These are phyloP conservation scores for Yponomeuta malinellus DNA, from an alignment of 2,888 invertebrate genomes.

Conservation along the genomic window DNA sequence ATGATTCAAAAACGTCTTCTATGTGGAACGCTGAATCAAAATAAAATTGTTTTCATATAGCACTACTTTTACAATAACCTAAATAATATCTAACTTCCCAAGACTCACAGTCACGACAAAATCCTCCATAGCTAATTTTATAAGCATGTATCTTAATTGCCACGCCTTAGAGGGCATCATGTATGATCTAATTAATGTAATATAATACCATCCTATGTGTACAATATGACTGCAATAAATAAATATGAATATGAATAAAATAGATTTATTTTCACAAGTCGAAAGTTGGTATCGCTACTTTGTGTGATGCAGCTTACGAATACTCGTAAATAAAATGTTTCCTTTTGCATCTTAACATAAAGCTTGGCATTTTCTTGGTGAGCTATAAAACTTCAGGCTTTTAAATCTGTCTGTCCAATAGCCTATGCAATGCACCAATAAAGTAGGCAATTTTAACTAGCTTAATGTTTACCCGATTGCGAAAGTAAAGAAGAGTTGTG, in stretches of 20 bases:
- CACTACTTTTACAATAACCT: too few species aligned
- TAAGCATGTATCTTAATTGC: too few species aligned
- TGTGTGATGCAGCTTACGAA: background rate
- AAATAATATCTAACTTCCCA: background rate
- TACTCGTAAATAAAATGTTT: too few species aligned
- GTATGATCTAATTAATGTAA: too few species aligned
- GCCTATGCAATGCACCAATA: background rate
- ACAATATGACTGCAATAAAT: too few species aligned
- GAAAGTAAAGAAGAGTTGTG: too few species aligned
- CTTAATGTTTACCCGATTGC: too few species aligned
- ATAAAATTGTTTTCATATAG: too few species aligned
- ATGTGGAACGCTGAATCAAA: too few species aligned
- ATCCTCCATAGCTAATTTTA: background rate
- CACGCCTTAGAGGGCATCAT: too few species aligned
- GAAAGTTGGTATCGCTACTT: background rate
- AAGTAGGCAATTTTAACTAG: background rate
- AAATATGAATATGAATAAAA: background rate
- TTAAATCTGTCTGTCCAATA: background rate
- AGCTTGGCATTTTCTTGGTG: background rate
- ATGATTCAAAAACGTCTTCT: too few species aligned
- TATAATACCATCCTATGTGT: too few species aligned
- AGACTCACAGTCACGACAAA: background rate
- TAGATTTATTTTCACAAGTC: background rate
- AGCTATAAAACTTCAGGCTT: background rate
- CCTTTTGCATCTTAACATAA: background rate